Percentiles rank a stretch among this genome's conserved stretches.
phyloP scores from a whole-genome alignment of 35 echinoderm and acorn worm species.

The Stichopus chloronotus region DNA sequence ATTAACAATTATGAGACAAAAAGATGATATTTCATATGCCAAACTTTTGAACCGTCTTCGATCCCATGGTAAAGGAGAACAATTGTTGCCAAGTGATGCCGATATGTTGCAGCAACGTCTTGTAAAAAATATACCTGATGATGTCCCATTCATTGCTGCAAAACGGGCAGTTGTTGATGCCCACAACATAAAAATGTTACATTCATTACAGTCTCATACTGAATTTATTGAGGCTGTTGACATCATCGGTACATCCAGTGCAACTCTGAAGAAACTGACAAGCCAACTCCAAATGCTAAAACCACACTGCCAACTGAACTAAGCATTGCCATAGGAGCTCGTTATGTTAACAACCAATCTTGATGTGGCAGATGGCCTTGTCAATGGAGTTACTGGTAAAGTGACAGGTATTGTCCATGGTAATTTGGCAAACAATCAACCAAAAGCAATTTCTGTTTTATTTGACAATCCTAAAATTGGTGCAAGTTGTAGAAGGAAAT shows the following conservation, averaged over 20 bases:
- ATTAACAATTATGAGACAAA: constrained; percentile 29
- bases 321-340: constrained; percentile 43
- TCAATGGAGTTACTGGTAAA: constrained; percentile 67
- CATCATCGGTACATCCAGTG: not conserved
- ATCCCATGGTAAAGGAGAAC: not conserved
- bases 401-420: constrained; percentile 25
- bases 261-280: constrained; percentile 3
- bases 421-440: constrained; percentile 11
- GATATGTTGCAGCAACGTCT: not conserved
- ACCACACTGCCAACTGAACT: not conserved
- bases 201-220: not conserved
- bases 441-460: constrained; percentile 7
- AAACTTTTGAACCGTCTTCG: not conserved
- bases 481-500: constrained; percentile 31
- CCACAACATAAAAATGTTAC: constrained; percentile 24
- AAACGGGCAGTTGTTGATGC: not conserved
- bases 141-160: constrained; percentile 20
- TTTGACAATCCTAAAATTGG: constrained; percentile 67
- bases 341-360: constrained; percentile 72
- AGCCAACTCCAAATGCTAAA: not conserved
- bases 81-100: not conserved
- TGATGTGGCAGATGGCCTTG: constrained; percentile 62
- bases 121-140: not conserved
- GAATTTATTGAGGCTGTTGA: not conserved
- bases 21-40: constrained; percentile 20